Percentiles rank a stretch among this genome's conserved stretches.
phyloP scores from a whole-genome alignment of 2,797 vertebrate species.

The Myotis myotis region DNA sequence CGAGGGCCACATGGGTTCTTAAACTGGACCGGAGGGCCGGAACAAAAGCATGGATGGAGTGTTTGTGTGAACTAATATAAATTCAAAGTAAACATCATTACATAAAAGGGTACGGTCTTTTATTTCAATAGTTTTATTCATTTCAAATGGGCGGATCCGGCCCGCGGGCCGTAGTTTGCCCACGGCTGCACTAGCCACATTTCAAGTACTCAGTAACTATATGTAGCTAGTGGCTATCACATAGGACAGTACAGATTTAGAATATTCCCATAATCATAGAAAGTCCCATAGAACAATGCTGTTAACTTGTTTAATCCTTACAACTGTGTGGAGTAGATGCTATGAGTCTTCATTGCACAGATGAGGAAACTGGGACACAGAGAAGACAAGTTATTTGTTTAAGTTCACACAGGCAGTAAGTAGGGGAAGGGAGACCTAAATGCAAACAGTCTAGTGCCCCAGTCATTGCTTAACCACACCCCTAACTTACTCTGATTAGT shows the following conservation, averaged over 20 bases:
- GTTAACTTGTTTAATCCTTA: not conserved
- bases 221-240: accelerated
- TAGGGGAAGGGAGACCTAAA: not conserved
- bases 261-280: not conserved
- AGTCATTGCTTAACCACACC: not conserved
- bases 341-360: not conserved
- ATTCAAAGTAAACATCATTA: too few relatives aligned
- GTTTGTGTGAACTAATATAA: too few relatives aligned
- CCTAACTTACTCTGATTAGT: not conserved
- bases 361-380: not conserved
- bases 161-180: too few relatives aligned
- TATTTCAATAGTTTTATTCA: too few relatives aligned
- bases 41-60: too few relatives aligned
- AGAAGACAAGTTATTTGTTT: not conserved
- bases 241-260: not conserved
- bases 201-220: not conserved
- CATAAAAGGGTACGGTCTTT: too few relatives aligned
- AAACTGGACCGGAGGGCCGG: too few relatives aligned
- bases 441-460: too few relatives aligned
- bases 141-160: too few relatives aligned
- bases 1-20: too few relatives aligned
- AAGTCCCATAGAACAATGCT: not conserved
- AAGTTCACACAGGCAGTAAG: not conserved
- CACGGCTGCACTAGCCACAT: not conserved
- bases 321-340: not conserved